These are phyloP conservation scores for Sitodiplosis mosellana DNA, from an alignment of 1,140 invertebrate species.

Conservation along the genomic window DNA sequence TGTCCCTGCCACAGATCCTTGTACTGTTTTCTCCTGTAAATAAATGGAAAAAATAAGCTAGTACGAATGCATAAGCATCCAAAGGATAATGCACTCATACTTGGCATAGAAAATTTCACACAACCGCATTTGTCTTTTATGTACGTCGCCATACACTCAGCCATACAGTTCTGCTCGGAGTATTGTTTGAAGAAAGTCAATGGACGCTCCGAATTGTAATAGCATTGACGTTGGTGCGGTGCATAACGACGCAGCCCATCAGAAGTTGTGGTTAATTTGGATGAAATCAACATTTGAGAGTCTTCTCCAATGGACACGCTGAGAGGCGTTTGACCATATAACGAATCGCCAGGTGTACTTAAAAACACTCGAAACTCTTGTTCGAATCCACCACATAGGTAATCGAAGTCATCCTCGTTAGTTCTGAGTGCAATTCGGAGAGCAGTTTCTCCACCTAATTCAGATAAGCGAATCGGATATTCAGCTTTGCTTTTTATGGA, in stretches of 20 bases:
- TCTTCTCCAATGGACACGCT: not conserved
- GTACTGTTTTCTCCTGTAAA: slow-evolving; percentile 23
- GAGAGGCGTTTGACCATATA: too few species aligned
- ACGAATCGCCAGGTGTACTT: not conserved
- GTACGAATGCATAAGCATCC: too few species aligned
- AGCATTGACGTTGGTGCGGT: slow-evolving; percentile 16
- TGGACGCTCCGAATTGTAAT: not conserved
- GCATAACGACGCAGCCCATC: slow-evolving; percentile 25
- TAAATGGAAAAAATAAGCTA: slow-evolving; percentile 2
- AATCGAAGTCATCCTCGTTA: not conserved
- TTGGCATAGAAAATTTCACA: slow-evolving; percentile 43
- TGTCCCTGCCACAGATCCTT: slow-evolving; percentile 25
- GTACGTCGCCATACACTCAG: slow-evolving; percentile 44
- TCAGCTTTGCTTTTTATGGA: not conserved
- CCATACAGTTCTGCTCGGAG: slow-evolving; percentile 39
- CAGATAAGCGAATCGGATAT: not conserved
- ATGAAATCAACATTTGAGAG: slow-evolving; percentile 29
- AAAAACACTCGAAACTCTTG: not conserved
- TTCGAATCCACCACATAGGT: not conserved
- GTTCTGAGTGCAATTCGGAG: not conserved
- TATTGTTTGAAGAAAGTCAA: slow-evolving; percentile 25
- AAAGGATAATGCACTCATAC: slow-evolving; percentile 25
- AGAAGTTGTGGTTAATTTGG: slow-evolving; percentile 41
- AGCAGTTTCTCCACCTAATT: not conserved
- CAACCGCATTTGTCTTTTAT: slow-evolving; percentile 35